Evolutionary conservation across 2,113 vertebrate genomes (phyloP), one percentile per base, ranked within the genome.

Genomic region (Saguinus imperator): DNA sequence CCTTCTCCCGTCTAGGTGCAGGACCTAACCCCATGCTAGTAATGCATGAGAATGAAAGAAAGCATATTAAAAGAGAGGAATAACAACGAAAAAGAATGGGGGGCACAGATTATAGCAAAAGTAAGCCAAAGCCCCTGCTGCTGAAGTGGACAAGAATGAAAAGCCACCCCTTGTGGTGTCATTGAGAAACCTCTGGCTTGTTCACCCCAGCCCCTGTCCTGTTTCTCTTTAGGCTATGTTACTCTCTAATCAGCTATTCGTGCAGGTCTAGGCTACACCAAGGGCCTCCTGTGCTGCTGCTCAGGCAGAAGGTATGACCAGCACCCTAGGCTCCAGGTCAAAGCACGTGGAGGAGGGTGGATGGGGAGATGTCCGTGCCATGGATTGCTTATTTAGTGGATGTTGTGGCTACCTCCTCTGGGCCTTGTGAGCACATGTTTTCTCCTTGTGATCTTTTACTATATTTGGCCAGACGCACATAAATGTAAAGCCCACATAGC

Each of bases 311-410:
- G 4, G 37, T 40, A 3, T 40, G 20, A n/a, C 18, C 20, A 11
- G 0, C 0, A 0, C 35, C 52, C 6, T 29, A 23, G 27, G 43
- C 68, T 84, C 9, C 2, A 25, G 50, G n/a, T 13, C 12, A 5
- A 35, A 29, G 17, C 10, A 29, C 45, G 12, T 25, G 29, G 11
- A 21, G 16, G 1, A 21, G 11, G 1, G 3, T 16, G 52, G 48
- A 11, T 0, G 1, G 11, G 43, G 18, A 43, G 20, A n/a, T 8
- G 32, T 37, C 48, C 9, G 25, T 45, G 58, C 32, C 14, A 55
- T 6, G 10, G 64, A 64, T 27, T 16, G 12, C 83, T 72, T 70
- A 17, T 48, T 29, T 57, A 45, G 77, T 48, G 37, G 85, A 48
- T 89, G 27, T 20, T 48, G 52, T n/a, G n/a, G 21, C 79, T 48